A percentile compares a stretch with the other conserved stretches of the same genome.
Conservation (phyloP, 2,113 vertebrate species). For the Syrmaticus mikado region DNA sequence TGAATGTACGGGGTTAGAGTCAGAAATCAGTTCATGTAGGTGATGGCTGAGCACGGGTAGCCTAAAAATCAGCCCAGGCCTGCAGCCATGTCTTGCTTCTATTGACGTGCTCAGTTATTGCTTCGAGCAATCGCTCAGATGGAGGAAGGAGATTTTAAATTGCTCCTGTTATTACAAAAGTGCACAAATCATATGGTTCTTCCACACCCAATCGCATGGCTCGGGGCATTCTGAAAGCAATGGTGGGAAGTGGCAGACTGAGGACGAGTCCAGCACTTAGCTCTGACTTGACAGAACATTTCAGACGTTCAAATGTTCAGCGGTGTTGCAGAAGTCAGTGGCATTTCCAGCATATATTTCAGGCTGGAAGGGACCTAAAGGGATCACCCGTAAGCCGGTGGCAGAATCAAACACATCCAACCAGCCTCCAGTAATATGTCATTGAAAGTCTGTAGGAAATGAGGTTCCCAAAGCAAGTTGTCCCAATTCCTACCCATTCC, state of each 20-base stretch:
- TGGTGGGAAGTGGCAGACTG: background rate
- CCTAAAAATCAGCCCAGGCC: background rate
- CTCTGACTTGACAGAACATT: background rate
- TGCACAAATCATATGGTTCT: background rate
- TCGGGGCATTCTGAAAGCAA: background rate
- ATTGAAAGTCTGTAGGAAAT: background rate
- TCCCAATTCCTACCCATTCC: background rate
- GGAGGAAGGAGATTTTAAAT: background rate
- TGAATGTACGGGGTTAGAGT: accelerated
- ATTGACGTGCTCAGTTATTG: background rate
- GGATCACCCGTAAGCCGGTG: background rate
- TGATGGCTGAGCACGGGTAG: background rate
- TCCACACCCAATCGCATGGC: background rate
- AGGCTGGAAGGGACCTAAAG: background rate
- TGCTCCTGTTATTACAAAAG: background rate
- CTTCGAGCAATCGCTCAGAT: background rate
- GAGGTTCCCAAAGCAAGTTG: background rate
- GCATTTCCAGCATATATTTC: background rate
- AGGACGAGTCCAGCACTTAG: background rate
- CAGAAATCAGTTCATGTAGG: background rate
- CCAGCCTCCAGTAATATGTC: background rate
- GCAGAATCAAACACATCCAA: background rate
- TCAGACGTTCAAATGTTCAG: background rate
- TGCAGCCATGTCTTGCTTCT: background rate
- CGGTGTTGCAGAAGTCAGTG: background rate